Base-by-base conservation (phyloP, 2,113 vertebrate species). In the Egretta garzetta region DNA sequence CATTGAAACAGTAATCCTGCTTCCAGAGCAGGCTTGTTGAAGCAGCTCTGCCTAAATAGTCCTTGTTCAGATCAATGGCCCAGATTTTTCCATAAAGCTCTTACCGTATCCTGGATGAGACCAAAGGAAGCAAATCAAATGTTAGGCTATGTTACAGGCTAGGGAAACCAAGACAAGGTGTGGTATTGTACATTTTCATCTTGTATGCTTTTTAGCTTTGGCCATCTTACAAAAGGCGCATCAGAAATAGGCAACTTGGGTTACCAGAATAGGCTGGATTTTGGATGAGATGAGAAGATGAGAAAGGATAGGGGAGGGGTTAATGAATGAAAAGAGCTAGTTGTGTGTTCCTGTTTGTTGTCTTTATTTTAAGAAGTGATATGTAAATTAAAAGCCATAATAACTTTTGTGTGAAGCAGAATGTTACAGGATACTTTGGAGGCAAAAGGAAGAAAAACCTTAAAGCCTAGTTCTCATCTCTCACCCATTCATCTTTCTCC, bases 141-240 rank as follows among this genome's bases (percentile, higher is more conserved):
- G 76, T 93, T 96, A 93, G 58, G 84, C 80, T 85, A 26, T 82
- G 84, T 91, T 96, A 82, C 62, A 87, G 88, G 80, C 70, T 73
- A 52, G 77, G 52, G 60, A 89, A 86, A 89, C 33, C 64, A 92
- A 92, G 93, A 89, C 86, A 96, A 96, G 93, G 79, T 0, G 0
- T 75, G 56, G 70, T 72, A 92, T 94, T 96, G 88, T 94, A 62
- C 60, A 19, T 92, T 93, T 89, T 97, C 82, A 80, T 92, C 88
- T 97, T 71, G 67, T 80, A 90, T 92, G 92, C 90, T 93, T 88
- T 86, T 86, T 76, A 87, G 80, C 67, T 94, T 92, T 96, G 91
- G 86, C 93, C 0, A 0, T 81, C 73, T 89, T 79, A 86, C 86
- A 97, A 89, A 93, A 91, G 73, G 70, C 52, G 28, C 39, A 12